Evolutionary conservation across 2,113 vertebrate genomes (phyloP).

Genomic region (Psittacula cyanocephala): DNA sequence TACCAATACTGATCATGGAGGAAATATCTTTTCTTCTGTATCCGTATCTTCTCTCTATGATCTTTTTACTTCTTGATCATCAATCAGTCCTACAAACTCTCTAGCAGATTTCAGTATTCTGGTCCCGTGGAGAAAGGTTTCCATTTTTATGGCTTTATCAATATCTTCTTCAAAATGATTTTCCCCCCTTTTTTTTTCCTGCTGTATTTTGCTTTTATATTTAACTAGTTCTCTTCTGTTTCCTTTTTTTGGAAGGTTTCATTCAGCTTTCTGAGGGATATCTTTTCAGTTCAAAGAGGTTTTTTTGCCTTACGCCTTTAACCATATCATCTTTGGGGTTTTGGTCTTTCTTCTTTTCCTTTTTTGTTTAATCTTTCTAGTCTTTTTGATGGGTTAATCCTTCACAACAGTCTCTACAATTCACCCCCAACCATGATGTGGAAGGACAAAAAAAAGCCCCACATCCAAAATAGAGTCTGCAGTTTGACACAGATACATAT

Average conservation of each 20-base stretch:
- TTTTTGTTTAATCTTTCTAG: not conserved
- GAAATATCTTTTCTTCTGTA: not conserved
- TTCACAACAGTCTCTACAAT: conserved; percentile 17
- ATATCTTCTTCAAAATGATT: not conserved
- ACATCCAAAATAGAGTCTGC: conserved; percentile 30
- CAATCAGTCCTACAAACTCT: not conserved
- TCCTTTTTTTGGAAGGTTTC: not conserved
- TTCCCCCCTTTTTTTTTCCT: not conserved
- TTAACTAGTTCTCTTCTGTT: conserved; percentile 34
- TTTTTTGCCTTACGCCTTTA: conserved; percentile 23
- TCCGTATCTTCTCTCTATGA: not conserved
- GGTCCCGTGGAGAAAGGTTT: not conserved
- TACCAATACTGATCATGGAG: not conserved
- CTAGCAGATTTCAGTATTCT: not conserved
- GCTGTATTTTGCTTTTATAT: not conserved
- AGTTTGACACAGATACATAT: conserved; percentile 47
- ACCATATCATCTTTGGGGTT: not conserved
- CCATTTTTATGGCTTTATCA: conserved; percentile 2
- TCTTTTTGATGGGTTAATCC: not conserved
- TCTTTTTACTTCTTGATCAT: conserved; percentile 13
- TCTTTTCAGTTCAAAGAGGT: not conserved
- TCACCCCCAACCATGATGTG: conserved; percentile 29
- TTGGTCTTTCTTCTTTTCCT: not conserved
- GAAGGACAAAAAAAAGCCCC: conserved; percentile 17
- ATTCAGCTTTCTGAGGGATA: not conserved